phyloP scores from a whole-genome alignment of 2,888 invertebrate genomes.

The Chalcosyrphus nemorum region DNA sequence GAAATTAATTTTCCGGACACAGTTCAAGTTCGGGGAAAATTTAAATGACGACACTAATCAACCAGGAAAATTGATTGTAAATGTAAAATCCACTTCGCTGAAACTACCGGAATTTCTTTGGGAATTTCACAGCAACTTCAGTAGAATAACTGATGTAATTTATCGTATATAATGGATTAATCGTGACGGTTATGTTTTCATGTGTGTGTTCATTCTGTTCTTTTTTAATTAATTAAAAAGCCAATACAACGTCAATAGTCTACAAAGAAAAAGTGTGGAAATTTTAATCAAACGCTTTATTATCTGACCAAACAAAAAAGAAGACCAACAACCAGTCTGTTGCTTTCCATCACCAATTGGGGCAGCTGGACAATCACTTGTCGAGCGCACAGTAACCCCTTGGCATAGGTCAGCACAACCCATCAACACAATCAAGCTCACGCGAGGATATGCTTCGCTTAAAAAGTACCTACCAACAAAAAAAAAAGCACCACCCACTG shows the following conservation, averaged over 20 bases:
- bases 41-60: background rate
- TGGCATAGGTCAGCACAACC: slow-evolving; percentile 29
- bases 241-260: slow-evolving; percentile 35
- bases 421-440: background rate
- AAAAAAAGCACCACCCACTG: background rate
- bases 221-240: slow-evolving; percentile 47
- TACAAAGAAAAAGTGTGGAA: slow-evolving; percentile 20
- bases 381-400: slow-evolving; percentile 27
- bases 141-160: background rate
- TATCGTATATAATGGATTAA: slow-evolving; percentile 9
- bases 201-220: background rate
- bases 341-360: slow-evolving; percentile 43
- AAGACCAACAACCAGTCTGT: slow-evolving; percentile 32
- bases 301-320: slow-evolving; percentile 25
- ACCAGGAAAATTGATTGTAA: background rate
- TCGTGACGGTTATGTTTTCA: slow-evolving; percentile 11
- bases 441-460: background rate
- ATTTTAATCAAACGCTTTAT: slow-evolving; percentile 56
- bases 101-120: background rate
- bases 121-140: background rate
- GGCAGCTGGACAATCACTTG: slow-evolving; percentile 32
- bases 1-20: background rate
- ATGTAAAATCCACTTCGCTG: background rate
- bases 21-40: background rate
- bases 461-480: background rate